A percentile compares a stretch with the other conserved stretches of the same genome.
These are phyloP conservation scores for Gracilinanus agilis DNA, from an alignment of 2,113 vertebrate species.

Conservation along the genomic window DNA sequence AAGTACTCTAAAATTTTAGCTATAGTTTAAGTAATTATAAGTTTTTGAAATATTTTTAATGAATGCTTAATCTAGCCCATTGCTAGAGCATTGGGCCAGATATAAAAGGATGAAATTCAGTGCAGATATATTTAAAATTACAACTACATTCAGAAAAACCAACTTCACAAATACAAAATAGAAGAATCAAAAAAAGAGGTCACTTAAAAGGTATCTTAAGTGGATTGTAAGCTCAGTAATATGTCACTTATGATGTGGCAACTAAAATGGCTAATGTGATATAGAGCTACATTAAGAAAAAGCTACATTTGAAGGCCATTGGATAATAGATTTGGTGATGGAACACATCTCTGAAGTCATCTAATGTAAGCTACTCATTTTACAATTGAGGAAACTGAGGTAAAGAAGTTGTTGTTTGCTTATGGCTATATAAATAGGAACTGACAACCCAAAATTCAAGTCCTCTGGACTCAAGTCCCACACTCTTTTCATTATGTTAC, in stretches of 20 bases:
- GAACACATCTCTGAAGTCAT: background rate
- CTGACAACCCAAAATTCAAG: background rate
- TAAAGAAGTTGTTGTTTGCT: background rate
- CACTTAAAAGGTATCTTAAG: background rate
- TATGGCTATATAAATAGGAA: background rate
- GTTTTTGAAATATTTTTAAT: slow-evolving; percentile 31
- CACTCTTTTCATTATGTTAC: background rate
- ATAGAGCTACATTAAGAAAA: background rate
- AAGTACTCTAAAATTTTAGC: background rate
- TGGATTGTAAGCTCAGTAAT: background rate
- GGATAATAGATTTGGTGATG: background rate
- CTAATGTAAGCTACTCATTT: background rate
- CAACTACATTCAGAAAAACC: background rate
- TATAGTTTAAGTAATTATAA: slow-evolving; percentile 22
- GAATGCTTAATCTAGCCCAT: background rate
- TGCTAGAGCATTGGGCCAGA: background rate
- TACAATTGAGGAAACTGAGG: background rate
- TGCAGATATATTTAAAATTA: background rate
- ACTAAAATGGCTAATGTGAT: background rate
- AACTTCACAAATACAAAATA: background rate
- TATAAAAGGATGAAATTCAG: background rate
- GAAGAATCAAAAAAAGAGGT: background rate
- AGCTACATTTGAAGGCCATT: background rate
- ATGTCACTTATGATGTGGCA: background rate
- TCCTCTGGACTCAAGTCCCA: background rate